Evolutionary conservation across 2,888 invertebrate genomes (phyloP).

Genomic region (Pteria penguin): DNA sequence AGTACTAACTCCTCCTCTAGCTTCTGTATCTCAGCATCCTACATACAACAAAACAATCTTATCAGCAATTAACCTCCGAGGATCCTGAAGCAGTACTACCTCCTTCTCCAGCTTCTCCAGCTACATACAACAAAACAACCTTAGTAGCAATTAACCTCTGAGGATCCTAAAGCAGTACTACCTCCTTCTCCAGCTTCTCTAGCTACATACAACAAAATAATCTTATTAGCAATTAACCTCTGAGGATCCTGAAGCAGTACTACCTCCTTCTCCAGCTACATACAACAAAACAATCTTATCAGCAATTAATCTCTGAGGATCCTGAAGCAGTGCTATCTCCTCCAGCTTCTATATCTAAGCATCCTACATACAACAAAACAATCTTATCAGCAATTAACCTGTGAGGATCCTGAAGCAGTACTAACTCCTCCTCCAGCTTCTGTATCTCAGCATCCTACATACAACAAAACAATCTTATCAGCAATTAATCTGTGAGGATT

Average conservation of each 20-base stretch:
- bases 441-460: constrained; percentile 69
- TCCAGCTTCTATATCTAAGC: constrained; percentile 65
- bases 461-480: constrained; percentile 62
- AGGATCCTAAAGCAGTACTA: constrained; percentile 61
- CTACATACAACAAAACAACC: constrained; percentile 59
- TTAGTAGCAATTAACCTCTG: constrained; percentile 58
- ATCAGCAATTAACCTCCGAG: constrained; percentile 56
- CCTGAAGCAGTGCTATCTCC: constrained; percentile 60
- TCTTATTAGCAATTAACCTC: constrained; percentile 58
- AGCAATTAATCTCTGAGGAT: constrained; percentile 58
- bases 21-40: constrained; percentile 68
- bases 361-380: constrained; percentile 65
- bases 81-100: constrained; percentile 60
- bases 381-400: constrained; percentile 60
- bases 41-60: constrained; percentile 58
- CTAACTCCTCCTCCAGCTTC: constrained; percentile 60
- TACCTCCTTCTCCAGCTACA: constrained; percentile 61
- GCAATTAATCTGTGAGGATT: constrained; percentile 60
- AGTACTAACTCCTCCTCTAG: constrained; percentile 61
- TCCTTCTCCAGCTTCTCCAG: constrained; percentile 64
- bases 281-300: constrained; percentile 64
- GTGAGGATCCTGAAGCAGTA: constrained; percentile 59
- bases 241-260: constrained; percentile 60
- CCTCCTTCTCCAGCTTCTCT: too few species aligned
- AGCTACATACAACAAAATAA: too few species aligned